Evolutionary conservation across 2,888 invertebrate species (phyloP).

Genomic region (Brenthis ino): DNA sequence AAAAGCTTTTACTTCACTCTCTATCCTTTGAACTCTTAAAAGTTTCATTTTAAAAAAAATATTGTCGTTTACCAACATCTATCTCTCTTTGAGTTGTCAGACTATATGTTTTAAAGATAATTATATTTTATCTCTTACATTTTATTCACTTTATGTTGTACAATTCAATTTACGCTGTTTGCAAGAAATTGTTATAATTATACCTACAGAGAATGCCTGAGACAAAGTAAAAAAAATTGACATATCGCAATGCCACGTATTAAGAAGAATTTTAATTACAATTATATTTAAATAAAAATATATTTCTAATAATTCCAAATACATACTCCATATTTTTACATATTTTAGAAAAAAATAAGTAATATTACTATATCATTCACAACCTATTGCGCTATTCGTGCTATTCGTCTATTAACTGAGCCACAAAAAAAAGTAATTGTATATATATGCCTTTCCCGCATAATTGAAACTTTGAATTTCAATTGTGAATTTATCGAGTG

Average conservation of each 20-base stretch:
- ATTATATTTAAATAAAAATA: too few relatives aligned
- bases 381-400: conserved; percentile 31
- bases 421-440: conserved; percentile 17
- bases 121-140: background rate
- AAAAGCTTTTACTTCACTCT: conserved; percentile 34
- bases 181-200: too few relatives aligned
- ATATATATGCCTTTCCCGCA: conserved; percentile 18
- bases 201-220: too few relatives aligned
- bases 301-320: too few relatives aligned
- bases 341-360: conserved; percentile 11
- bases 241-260: too few relatives aligned
- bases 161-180: too few relatives aligned
- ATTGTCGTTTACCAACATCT: conserved; percentile 18
- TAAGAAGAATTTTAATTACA: too few relatives aligned
- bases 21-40: conserved; percentile 25
- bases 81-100: conserved; percentile 9
- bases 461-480: conserved; percentile 27
- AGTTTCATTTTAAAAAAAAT: conserved; percentile 18
- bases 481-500: conserved; percentile 18
- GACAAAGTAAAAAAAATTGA: too few relatives aligned
- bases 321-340: background rate
- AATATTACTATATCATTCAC: conserved; percentile 12
- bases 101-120: conserved; percentile 3
- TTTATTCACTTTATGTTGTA: too few relatives aligned
- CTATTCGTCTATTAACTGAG: conserved; percentile 38